Evolutionary conservation across 2,888 invertebrate genomes (phyloP), one percentile per base, ranked within the genome.

Genomic region (Cephus sareptanus): DNA sequence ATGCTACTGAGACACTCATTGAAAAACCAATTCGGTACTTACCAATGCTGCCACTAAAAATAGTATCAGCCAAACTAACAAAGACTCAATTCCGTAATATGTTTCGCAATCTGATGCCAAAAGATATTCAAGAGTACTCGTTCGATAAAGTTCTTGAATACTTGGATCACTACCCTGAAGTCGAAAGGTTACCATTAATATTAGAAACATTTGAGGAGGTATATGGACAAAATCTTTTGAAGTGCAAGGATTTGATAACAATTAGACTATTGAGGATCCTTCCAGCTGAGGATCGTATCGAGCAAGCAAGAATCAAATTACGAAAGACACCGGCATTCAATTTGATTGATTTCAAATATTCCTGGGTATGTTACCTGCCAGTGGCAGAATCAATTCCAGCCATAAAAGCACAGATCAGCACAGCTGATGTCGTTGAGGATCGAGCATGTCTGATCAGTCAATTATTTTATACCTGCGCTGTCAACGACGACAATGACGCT

Each of bases 351-450:
- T 69, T 76, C 0, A 23, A 37, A 0, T 6, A 12, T 1, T 80
- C 77, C 0, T 90, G 91, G 90, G 81, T 82, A 31, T 86, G 86
- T 78, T 91, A 89, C 37, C 77, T 91, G 31, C 83, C 87, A 0
- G 75, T 78, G 0, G 12, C 78, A 0, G 89, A 89, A 69, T 79
- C 86, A 0, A 84, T 91, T 37, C 79, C 85, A 0, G 9, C 76
- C 4, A 80, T 90, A 3, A 90, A 85, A 68, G 12, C 71, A 0
- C 80, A 88, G 37, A 88, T 91, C 11, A 4, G 74, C 0, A 85
- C 77, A 34, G 75, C 81, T 4, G 79, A 86, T 1, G 73, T 80
- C 3, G 34, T 76, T 4, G 68, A 79, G 1, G 73, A 75, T 0
- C 84, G 91, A 34, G 31, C 79, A 1, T 13, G 31, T 0, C 71